These are phyloP conservation scores for Plagodis pulveraria DNA, from an alignment of 2,888 invertebrate species.

Conservation along the genomic window DNA sequence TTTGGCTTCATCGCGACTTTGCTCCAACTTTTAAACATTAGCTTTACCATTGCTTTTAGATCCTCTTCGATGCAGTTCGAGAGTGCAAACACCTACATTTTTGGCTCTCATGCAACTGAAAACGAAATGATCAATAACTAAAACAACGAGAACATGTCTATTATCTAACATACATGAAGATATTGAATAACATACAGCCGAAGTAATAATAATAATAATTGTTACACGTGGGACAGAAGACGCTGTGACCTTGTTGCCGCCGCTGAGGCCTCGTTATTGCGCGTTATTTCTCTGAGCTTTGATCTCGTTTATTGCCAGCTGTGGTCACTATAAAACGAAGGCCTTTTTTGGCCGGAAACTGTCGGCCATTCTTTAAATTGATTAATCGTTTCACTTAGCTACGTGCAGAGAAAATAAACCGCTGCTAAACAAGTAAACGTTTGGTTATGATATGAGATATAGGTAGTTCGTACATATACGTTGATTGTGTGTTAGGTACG, in stretches of 20 bases:
- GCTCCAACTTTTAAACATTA: too few species aligned
- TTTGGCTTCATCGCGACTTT: too few species aligned
- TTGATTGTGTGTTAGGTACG: too few species aligned
- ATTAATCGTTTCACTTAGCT: not conserved
- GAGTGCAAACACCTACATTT: too few species aligned
- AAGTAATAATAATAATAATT: constrained; percentile 5
- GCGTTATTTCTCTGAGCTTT: constrained; percentile 23
- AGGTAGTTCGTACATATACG: too few species aligned
- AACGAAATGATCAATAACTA: too few species aligned
- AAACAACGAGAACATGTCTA: not conserved
- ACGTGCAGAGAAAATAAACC: too few species aligned
- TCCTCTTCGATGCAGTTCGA: too few species aligned
- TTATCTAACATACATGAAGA: not conserved
- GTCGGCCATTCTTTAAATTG: constrained; percentile 4
- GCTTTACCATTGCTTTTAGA: too few species aligned
- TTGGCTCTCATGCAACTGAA: too few species aligned
- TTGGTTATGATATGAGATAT: too few species aligned
- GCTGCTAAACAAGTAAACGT: too few species aligned
- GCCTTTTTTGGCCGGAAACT: constrained; percentile 6
- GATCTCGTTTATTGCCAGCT: constrained; percentile 22
- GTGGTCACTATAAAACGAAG: constrained; percentile 8
- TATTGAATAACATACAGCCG: not conserved
- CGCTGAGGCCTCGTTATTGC: constrained; percentile 21
- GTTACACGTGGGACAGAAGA: constrained; percentile 7
- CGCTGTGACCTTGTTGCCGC: constrained; percentile 9